Base-by-base conservation (phyloP, 2,888 invertebrate species). In the Odiellus spinosus region DNA sequence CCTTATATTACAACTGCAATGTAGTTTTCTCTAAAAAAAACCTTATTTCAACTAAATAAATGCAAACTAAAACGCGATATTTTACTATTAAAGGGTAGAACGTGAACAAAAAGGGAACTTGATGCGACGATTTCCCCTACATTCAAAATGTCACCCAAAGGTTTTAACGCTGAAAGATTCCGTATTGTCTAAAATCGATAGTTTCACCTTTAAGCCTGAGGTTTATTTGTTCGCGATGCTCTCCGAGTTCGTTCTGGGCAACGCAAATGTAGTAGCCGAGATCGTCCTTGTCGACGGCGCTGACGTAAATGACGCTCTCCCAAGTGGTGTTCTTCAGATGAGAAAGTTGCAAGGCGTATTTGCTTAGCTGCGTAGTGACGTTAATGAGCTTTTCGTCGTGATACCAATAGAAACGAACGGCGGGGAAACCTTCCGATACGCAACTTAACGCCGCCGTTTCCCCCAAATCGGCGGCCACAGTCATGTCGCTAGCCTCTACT, bases 241-340 rank as follows among this genome's bases (percentile, higher is more conserved):
- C 78, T 1, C 91, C 91, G 58, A 87, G 69, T 49, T 80, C 81
- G 62, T 95, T 95, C 51, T 78, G 74, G 0, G 87, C 87, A 0
- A 80, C 77, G 63, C 95, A 95, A 58, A 82, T 81, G 63, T 93
- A 95, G 26, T 73, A 73, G 0, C 93, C 93, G 59, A 93, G 93
- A 65, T 95, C 93, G 0, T 76, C 73, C 0, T 80, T 74, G 0
- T 77, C 76, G 14, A 95, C 82, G 58, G 82, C 80, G 53, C 77
- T 76, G 48, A 95, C 77, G 45, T 78, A 74, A 20, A 95, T 71
- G 4, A 79, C 73, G 12, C 88, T 85, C 59, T 83, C 82, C 58
- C 83, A 84, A 0, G 78, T 78, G 36, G 90, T 71, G 1, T 79
- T 70, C 60, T 85, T 83, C 11, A 77, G 61, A 73, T 77, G 67